Percentiles rank a stretch among this genome's conserved stretches.
Conservation (phyloP, 2,113 vertebrate genomes). For the Notarius lentiginosus region DNA sequence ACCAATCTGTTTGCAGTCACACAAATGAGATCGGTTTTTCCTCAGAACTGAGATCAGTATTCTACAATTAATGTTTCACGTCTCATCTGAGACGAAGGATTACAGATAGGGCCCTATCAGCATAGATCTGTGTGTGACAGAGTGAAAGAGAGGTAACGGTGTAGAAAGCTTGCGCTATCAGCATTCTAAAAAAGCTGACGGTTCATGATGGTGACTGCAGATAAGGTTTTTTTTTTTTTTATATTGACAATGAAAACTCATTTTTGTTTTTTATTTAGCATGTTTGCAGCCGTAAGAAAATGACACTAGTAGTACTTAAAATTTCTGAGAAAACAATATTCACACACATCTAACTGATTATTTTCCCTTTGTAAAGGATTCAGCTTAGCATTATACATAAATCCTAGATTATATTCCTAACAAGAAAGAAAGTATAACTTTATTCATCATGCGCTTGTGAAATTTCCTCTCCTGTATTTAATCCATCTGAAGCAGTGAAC, state of each 20-base stretch:
- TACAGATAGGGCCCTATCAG: neutral
- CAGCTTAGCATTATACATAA: no score
- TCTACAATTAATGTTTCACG: neutral
- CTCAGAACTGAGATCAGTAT: neutral
- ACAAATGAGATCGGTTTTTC: neutral
- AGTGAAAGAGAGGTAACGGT: neutral
- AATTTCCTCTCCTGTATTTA: no score
- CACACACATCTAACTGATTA: neutral
- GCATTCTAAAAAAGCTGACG: slow-evolving; percentile 8
- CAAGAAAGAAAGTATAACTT: no score
- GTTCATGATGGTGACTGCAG: neutral
- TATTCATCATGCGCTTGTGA: no score
- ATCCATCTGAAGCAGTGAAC: no score
- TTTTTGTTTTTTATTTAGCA: neutral
- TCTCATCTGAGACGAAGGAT: neutral
- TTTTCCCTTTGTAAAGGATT: neutral
- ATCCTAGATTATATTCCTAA: no score
- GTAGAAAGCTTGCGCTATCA: slow-evolving; percentile 28
- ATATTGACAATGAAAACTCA: neutral
- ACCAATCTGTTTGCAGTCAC: neutral
- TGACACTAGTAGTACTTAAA: no score
- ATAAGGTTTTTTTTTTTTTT: neutral
- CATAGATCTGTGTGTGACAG: neutral
- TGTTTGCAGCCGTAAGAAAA: neutral
- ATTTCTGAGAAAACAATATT: neutral